Evolutionary conservation across 1,140 invertebrate genomes (phyloP).

Genomic region (Sitodiplosis mosellana): DNA sequence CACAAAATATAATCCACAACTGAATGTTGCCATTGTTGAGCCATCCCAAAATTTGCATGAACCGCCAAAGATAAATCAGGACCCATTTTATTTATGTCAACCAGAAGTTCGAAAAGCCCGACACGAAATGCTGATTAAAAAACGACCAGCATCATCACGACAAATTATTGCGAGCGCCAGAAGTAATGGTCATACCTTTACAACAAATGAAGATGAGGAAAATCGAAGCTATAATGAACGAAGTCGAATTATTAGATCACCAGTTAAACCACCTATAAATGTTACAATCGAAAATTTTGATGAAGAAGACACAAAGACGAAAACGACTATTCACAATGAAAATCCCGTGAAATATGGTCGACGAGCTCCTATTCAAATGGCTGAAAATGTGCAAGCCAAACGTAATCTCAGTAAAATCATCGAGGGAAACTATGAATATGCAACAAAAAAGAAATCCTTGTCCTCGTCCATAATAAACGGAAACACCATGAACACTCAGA

Average conservation of each 20-base stretch:
- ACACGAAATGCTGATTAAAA: conserved; percentile 18
- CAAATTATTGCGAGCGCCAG: background rate
- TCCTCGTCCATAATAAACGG: background rate
- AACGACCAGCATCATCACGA: conserved; percentile 5
- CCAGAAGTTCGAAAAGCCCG: conserved; percentile 20
- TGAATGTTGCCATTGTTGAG: background rate
- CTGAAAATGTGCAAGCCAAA: conserved; percentile 7
- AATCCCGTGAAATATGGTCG: conserved; percentile 13
- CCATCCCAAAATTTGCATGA: too few species aligned
- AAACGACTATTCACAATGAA: conserved; percentile 10
- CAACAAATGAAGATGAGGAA: background rate
- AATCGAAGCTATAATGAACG: conserved; percentile 2
- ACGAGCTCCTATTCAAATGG: conserved; percentile 15
- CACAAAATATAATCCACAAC: background rate
- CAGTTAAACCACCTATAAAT: conserved; percentile 9
- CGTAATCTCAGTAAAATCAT: conserved; percentile 18
- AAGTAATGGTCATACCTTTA: background rate
- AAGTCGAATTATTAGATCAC: conserved; percentile 9
- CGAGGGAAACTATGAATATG: conserved; percentile 21
- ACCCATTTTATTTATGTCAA: background rate
- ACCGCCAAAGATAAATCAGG: too few species aligned
- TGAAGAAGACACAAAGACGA: conserved; percentile 10
- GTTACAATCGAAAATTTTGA: conserved; percentile 7
- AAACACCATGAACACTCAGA: conserved; percentile 9
- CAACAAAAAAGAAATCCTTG: conserved; percentile 3